phyloP scores from a whole-genome alignment of 2,113 vertebrate genomes.

The Anoplopoma fimbria region DNA sequence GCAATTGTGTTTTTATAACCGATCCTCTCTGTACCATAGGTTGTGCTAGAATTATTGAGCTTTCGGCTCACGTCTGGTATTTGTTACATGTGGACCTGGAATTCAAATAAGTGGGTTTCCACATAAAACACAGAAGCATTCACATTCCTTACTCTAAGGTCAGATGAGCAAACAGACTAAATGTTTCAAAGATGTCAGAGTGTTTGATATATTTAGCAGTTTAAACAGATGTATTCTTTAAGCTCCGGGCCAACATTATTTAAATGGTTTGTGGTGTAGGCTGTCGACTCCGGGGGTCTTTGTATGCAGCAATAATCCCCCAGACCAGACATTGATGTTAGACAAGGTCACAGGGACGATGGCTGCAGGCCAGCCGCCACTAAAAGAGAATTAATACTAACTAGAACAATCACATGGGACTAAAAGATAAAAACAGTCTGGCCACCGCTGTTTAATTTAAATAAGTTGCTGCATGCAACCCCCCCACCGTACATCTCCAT shows the following conservation, averaged over 20 bases:
- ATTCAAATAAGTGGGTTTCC: not conserved
- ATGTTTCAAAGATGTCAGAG: not conserved
- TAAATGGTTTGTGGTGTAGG: conserved; percentile 5
- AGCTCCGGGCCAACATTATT: not conserved
- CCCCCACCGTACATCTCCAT: not conserved
- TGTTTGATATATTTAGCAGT: not conserved
- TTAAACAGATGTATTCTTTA: conserved; percentile 6
- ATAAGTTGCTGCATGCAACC: conserved; percentile 16
- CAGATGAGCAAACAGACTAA: not conserved
- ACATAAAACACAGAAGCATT: not conserved
- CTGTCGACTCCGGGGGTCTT: not conserved
- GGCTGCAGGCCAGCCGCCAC: conserved; percentile 13
- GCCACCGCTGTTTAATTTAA: not conserved
- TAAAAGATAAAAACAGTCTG: conserved; percentile 30
- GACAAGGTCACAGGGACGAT: conserved; percentile 50
- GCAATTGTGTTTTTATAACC: not conserved
- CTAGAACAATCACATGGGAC: conserved; percentile 45
- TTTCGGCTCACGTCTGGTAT: not conserved
- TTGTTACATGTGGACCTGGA: not conserved
- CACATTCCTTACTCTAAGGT: not conserved
- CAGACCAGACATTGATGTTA: conserved; percentile 53
- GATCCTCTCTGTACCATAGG: not conserved
- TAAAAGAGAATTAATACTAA: conserved; percentile 35
- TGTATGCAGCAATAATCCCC: conserved; percentile 57
- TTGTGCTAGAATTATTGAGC: not conserved